A percentile compares a stretch with the other conserved stretches of the same genome.
phyloP scores from a whole-genome alignment of 1,140 invertebrate genomes.

The Paraescarpia echinospica region DNA sequence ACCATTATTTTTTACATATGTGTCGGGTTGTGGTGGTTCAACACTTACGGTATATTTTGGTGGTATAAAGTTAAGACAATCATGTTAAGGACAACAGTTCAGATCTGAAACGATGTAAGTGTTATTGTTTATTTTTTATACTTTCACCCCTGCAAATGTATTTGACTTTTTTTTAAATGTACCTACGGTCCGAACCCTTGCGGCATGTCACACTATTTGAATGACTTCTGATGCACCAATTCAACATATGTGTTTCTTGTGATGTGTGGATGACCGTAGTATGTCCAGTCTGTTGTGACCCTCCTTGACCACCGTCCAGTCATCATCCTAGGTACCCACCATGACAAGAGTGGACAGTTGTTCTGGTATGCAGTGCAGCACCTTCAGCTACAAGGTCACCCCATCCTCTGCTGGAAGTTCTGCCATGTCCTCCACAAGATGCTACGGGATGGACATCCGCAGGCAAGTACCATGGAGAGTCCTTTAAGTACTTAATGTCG shows the following conservation, averaged over 20 bases:
- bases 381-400: conserved; percentile 85
- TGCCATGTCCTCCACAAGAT: conserved; percentile 96
- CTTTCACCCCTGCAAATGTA: too few species aligned
- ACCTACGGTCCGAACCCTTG: too few species aligned
- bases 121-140: too few species aligned
- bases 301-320: conserved; percentile 58
- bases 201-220: too few species aligned
- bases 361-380: conserved; percentile 82
- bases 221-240: not conserved
- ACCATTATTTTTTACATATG: too few species aligned
- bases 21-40: too few species aligned
- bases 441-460: conserved; percentile 87
- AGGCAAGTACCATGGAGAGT: conserved; percentile 61
- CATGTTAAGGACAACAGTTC: too few species aligned
- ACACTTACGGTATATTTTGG: too few species aligned
- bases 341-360: conserved; percentile 82
- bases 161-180: too few species aligned
- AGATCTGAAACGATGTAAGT: too few species aligned
- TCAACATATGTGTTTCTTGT: not conserved
- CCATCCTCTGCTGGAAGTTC: conserved; percentile 98
- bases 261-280: not conserved
- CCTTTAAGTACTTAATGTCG: too few species aligned
- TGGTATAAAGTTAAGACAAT: too few species aligned
- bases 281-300: not conserved
- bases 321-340: conserved; percentile 93